Evolutionary conservation across 1,140 invertebrate genomes (phyloP).

Genomic region (Drosophila orena): DNA sequence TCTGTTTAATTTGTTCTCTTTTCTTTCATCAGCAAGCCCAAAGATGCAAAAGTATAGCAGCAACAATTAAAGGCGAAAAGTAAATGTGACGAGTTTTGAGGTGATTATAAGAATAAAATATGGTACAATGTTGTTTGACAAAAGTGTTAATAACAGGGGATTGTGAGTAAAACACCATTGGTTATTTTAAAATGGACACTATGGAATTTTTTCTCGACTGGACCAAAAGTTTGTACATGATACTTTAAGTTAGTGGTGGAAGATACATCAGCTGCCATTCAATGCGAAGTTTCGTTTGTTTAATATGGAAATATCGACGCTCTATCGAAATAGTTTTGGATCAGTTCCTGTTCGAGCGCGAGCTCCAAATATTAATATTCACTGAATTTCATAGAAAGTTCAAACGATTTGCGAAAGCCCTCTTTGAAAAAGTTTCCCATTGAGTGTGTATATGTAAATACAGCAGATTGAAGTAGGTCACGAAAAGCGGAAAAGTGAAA

Average conservation of each 20-base stretch:
- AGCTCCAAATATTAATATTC: too few species aligned
- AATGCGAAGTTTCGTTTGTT: too few species aligned
- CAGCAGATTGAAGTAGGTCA: slow-evolving; percentile 8
- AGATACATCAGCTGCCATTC: too few species aligned
- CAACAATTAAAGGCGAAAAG: slow-evolving; percentile 16
- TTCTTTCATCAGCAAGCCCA: slow-evolving; percentile 15
- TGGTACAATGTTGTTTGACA: not conserved
- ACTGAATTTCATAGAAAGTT: too few species aligned
- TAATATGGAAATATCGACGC: too few species aligned
- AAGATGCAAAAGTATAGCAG: slow-evolving; percentile 29
- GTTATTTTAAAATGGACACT: not conserved
- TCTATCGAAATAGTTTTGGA: too few species aligned
- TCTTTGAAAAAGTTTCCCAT: not conserved
- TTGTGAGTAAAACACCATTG: not conserved
- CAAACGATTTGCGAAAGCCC: too few species aligned
- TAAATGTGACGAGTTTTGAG: not conserved
- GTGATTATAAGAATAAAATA: not conserved
- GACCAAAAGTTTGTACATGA: too few species aligned
- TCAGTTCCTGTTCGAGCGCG: too few species aligned
- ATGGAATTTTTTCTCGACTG: too few species aligned
- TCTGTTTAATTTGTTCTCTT: slow-evolving; percentile 31
- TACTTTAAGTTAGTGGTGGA: too few species aligned
- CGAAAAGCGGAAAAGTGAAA: not conserved
- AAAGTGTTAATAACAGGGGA: not conserved
- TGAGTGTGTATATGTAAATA: not conserved